Evolutionary conservation across 2,113 vertebrate species (phyloP).

Genomic region (Nettapus auritus): DNA sequence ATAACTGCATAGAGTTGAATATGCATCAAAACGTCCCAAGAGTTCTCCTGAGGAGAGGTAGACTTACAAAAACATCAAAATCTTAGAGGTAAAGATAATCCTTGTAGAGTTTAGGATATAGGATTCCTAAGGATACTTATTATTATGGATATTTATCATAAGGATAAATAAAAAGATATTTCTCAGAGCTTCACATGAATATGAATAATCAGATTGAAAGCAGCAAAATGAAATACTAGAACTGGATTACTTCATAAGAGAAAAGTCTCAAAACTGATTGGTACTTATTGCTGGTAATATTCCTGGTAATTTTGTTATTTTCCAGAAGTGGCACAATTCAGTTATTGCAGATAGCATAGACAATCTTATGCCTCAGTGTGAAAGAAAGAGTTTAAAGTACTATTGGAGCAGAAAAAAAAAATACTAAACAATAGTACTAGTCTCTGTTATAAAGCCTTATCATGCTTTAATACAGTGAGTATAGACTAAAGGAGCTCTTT

Average conservation of each 20-base stretch:
- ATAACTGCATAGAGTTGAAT: not conserved
- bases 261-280: not conserved
- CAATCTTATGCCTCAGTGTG: not conserved
- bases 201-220: not conserved
- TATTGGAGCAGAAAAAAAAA: not conserved
- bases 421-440: not conserved
- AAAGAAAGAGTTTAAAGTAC: not conserved
- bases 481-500: not conserved
- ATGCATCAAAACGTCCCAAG: not conserved
- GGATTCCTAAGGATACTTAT: not conserved
- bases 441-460: not conserved
- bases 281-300: too few species aligned
- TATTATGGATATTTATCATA: not conserved
- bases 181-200: not conserved
- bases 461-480: not conserved
- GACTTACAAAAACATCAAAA: not conserved
- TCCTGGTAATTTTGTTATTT: rapidly evolving
- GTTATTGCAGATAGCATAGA: not conserved
- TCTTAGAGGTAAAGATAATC: not conserved
- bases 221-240: not conserved
- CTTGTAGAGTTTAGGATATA: not conserved
- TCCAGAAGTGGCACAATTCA: not conserved
- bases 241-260: not conserved
- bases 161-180: not conserved
- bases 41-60: not conserved